These are phyloP conservation scores for Electrophaes corylata DNA, from an alignment of 2,888 invertebrate genomes.

Conservation along the genomic window DNA sequence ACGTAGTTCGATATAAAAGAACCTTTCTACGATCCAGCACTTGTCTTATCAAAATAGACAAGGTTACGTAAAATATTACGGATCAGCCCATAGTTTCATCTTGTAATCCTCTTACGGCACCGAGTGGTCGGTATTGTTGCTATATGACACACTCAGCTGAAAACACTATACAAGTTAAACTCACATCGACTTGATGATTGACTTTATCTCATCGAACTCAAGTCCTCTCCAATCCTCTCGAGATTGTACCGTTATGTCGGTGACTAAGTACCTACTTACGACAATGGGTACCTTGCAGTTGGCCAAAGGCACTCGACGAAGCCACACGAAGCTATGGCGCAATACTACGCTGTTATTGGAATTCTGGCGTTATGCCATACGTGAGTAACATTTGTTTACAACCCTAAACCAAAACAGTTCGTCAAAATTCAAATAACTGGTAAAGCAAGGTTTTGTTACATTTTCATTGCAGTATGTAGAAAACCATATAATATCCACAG, in stretches of 20 bases:
- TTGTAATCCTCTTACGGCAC: background rate
- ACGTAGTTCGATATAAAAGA: background rate
- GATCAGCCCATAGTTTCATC: background rate
- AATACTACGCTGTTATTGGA: constrained; percentile 54
- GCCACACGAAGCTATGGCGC: constrained; percentile 59
- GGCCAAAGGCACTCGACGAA: constrained; percentile 48
- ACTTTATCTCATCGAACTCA: constrained; percentile 51
- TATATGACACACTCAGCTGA: constrained; percentile 3
- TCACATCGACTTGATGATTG: constrained; percentile 28
- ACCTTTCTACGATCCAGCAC: background rate
- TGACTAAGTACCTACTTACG: constrained; percentile 28
- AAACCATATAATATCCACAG: background rate
- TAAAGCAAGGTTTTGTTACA: background rate
- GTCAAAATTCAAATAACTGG: constrained; percentile 9
- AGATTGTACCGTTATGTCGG: constrained; percentile 52
- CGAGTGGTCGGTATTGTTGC: constrained; percentile 20
- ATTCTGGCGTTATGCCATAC: constrained; percentile 65
- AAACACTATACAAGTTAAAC: constrained; percentile 35
- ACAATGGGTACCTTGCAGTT: constrained; percentile 47
- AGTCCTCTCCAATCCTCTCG: constrained; percentile 50
- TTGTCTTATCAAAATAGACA: background rate
- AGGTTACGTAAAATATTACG: background rate
- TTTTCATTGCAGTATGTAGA: background rate
- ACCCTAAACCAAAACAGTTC: constrained; percentile 38
- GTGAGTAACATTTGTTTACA: constrained; percentile 63